A percentile compares a stretch with the other conserved stretches of the same genome.
phyloP scores from a whole-genome alignment of 2,797 vertebrate species.

The Enteromius trimaculatus region DNA sequence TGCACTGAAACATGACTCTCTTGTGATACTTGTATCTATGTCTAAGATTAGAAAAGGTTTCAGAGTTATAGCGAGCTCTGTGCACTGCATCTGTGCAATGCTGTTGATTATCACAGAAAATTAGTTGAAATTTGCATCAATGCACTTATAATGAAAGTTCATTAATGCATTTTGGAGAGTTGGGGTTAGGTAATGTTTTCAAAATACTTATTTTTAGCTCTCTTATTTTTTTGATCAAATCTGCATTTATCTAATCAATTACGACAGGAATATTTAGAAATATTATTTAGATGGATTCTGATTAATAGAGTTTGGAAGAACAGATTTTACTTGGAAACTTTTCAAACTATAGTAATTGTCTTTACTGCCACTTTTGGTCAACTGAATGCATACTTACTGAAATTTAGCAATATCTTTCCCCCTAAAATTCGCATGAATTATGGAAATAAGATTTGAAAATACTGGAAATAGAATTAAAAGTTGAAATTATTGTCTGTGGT shows the following conservation, averaged over 20 bases:
- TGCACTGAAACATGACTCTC: slow-evolving; percentile 1
- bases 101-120: neutral
- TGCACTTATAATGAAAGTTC: neutral
- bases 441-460: neutral
- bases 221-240: neutral
- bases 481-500: neutral
- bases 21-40: slow-evolving; percentile 21
- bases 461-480: neutral
- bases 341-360: neutral
- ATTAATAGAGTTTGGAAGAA: neutral
- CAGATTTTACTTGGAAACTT: no score
- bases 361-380: neutral
- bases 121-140: neutral
- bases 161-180: neutral
- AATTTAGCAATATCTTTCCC: neutral
- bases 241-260: neutral
- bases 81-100: neutral
- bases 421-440: no score
- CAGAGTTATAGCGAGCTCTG: neutral
- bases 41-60: slow-evolving; percentile 4
- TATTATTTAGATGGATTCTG: neutral
- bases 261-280: neutral
- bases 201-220: neutral
- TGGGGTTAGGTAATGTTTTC: neutral
- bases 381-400: neutral